Percentiles rank a stretch among this genome's conserved stretches.
These are phyloP conservation scores for Lineus longissimus DNA, from an alignment of 1,140 invertebrate genomes.

Conservation along the genomic window DNA sequence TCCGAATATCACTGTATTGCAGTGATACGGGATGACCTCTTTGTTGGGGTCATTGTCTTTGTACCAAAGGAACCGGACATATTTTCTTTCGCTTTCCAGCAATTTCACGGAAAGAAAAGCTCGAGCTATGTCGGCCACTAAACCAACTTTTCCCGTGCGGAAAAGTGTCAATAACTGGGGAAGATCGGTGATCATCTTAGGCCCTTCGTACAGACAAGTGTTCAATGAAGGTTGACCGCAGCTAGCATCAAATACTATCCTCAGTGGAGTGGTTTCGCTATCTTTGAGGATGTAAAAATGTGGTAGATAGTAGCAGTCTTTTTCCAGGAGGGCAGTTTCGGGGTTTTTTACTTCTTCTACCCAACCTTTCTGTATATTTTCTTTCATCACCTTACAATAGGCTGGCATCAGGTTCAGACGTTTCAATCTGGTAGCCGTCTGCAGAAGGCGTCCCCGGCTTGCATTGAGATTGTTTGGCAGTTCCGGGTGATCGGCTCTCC, in stretches of 20 bases:
- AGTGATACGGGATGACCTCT: constrained; percentile 5
- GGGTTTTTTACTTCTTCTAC: too few relatives aligned
- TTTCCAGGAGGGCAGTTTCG: not conserved
- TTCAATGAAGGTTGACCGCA: not conserved
- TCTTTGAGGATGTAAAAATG: constrained; percentile 3
- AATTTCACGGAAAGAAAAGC: not conserved
- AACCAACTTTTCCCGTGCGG: not conserved
- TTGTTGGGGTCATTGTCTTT: not conserved
- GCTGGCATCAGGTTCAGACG: too few relatives aligned
- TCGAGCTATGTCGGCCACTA: constrained; percentile 1
- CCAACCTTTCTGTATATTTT: too few relatives aligned
- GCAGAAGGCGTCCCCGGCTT: too few relatives aligned
- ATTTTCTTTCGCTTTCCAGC: not conserved
- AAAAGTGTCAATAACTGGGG: not conserved
- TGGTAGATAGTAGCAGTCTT: not conserved
- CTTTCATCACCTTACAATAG: too few relatives aligned
- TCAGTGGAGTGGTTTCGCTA: constrained; percentile 1
- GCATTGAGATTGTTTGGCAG: too few relatives aligned
- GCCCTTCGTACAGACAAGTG: not conserved
- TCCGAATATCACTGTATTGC: constrained; percentile 4
- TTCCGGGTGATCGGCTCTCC: too few relatives aligned
- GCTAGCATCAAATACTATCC: not conserved
- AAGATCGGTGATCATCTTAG: not conserved
- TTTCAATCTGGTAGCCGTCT: too few relatives aligned
- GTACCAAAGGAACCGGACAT: constrained; percentile 1